Conservation (phyloP, 2,888 invertebrate genomes). For the Creontiades dilutus region DNA sequence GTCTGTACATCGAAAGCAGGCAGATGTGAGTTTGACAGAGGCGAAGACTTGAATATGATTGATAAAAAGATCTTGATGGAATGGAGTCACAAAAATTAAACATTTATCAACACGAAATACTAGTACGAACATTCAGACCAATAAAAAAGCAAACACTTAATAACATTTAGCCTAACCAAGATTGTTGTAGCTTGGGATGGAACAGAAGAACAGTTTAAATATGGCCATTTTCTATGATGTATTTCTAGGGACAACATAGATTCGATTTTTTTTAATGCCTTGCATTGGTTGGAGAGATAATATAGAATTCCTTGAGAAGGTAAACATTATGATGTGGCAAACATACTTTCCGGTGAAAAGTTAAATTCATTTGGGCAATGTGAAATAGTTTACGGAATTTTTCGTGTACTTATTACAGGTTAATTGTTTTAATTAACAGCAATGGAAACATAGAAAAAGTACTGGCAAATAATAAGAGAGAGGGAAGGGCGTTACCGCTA, state of each 20-base stretch:
- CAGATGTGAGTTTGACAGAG: constrained; percentile 55
- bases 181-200: constrained; percentile 23
- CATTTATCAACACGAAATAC: constrained; percentile 62
- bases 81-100: constrained; percentile 49
- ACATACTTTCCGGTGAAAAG: no score
- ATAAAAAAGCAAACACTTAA: constrained; percentile 53
- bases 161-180: constrained; percentile 33
- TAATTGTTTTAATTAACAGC: neutral
- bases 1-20: constrained; percentile 65
- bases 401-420: neutral
- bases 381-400: neutral
- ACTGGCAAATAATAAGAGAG: no score
- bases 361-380: no score
- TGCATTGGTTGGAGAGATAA: no score
- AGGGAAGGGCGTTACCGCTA: constrained; percentile 8
- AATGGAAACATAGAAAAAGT: no score
- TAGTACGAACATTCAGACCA: constrained; percentile 65
- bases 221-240: neutral
- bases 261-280: no score
- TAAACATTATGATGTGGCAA: no score
- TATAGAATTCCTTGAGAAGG: no score
- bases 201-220: neutral
- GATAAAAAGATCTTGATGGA: constrained; percentile 7
- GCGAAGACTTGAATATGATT: constrained; percentile 44
- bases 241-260: neutral